Evolutionary conservation across 2,113 vertebrate genomes (phyloP).

Genomic region (Protobothrops flavoviridis): DNA sequence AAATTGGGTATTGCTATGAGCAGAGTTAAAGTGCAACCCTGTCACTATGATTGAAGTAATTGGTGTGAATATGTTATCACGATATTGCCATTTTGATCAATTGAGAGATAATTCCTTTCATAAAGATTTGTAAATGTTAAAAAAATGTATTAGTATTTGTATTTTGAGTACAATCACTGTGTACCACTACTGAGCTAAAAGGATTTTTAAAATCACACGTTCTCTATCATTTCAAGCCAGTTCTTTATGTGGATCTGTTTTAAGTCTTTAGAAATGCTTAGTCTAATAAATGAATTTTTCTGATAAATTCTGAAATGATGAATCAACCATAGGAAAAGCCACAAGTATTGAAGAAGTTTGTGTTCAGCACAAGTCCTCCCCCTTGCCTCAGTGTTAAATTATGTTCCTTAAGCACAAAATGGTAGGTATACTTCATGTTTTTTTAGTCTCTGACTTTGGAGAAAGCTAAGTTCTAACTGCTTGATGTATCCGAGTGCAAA

Average conservation of each 20-base stretch:
- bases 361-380: not conserved
- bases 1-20: not conserved
- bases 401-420: constrained; percentile 44
- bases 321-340: not conserved
- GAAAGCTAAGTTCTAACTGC: constrained; percentile 82
- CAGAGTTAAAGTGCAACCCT: not conserved
- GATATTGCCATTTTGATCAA: not conserved
- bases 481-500: constrained; percentile 88
- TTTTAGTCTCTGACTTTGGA: constrained; percentile 74
- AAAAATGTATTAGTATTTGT: not conserved
- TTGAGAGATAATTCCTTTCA: not conserved
- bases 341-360: not conserved
- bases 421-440: constrained; percentile 49
- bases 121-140: not conserved
- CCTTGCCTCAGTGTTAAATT: not conserved
- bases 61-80: not conserved
- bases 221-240: not conserved
- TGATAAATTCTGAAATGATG: not conserved
- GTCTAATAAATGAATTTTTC: fast-evolving
- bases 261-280: not conserved
- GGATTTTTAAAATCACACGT: not conserved
- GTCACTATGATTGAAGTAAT: not conserved
- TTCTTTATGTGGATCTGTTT: not conserved
- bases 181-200: not conserved
- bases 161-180: not conserved